Evolutionary conservation across 2,797 vertebrate genomes (phyloP), one percentile per base, ranked within the genome.

Genomic region (Mus spretus): DNA sequence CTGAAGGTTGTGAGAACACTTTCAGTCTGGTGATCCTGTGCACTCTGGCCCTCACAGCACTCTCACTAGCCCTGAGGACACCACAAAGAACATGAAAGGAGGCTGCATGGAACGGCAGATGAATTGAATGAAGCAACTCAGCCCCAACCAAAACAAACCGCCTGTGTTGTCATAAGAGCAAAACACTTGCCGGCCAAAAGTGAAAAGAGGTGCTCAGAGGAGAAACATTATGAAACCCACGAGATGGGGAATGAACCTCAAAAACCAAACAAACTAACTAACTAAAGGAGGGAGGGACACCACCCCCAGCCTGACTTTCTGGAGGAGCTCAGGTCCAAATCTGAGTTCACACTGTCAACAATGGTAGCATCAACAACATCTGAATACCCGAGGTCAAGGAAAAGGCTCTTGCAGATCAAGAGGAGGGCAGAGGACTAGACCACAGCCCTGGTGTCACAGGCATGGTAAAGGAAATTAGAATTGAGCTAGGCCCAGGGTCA

Each of bases 381-480:
- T 40, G 93, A 83, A 17, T 44, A 74, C 22, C 74, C 92, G 94
- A 81, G 17, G 75, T 63, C 34, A 90, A 96, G 94, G 97, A 97
- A 85, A 90, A 97, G 94, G 98, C 97, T 65, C 47, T 14, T 81
- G 96, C 31, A 11, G 34, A 61, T 97, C 97, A 55, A 72, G 98
- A 59, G 11, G 97, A 74, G n/a, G 98, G 47, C 7, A 98, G 98
- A 79, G 24, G 81, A 59, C 95, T 96, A 28, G 98, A 98, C 72
- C 99, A 99, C 91, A 97, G 99, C 88, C 98, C 99, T 53, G 97
- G 98, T 1, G 98, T 99, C 78, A 99, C 99, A 99, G 99, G 99
- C 92, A 99, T 99, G 99, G 98, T 99, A 84, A 98, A 95, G n/a
- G 99, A 99, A 89, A 96, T 99, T 82, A 97, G 93, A 14, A 98